Evolutionary conservation across 2,797 vertebrate genomes (phyloP).

Genomic region (Gambusia yucatana): DNA sequence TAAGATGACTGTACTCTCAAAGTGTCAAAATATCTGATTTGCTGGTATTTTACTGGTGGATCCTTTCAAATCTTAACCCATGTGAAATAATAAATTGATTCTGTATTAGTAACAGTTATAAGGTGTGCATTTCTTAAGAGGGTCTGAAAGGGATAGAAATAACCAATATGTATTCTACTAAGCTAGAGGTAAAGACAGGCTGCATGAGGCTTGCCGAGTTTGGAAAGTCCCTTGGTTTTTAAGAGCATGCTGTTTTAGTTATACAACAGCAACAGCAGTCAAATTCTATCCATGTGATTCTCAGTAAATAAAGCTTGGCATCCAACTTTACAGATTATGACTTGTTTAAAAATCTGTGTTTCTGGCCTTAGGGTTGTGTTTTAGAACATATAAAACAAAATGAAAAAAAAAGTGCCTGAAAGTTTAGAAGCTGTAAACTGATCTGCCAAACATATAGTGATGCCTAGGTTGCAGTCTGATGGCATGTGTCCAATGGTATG

Average conservation of each 20-base stretch:
- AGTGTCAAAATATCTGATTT: not conserved
- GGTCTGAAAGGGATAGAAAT: not conserved
- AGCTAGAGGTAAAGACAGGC: constrained; percentile 24
- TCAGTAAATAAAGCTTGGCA: constrained; percentile 12
- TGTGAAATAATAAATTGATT: not conserved
- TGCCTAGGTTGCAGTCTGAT: not conserved
- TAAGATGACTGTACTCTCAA: not conserved
- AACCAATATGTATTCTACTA: constrained; percentile 6
- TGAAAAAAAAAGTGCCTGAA: not conserved
- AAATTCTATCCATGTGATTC: constrained; percentile 17
- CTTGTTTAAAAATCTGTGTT: not conserved
- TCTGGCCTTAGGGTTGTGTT: not conserved
- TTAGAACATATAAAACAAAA: constrained; percentile 1
- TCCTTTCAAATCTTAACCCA: not conserved
- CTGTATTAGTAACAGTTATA: not conserved
- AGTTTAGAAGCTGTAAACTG: not conserved
- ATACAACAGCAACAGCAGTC: constrained; percentile 3
- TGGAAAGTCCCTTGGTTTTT: constrained; percentile 53
- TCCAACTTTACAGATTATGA: constrained; percentile 48
- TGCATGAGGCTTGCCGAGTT: constrained; percentile 32
- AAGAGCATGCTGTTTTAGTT: constrained; percentile 37
- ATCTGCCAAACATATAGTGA: not conserved
- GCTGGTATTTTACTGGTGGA: not conserved
- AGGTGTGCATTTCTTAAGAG: not conserved
- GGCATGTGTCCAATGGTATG: not conserved